Evolutionary conservation across 2,888 invertebrate genomes (phyloP).

Genomic region (Antheraea yamamai): DNA sequence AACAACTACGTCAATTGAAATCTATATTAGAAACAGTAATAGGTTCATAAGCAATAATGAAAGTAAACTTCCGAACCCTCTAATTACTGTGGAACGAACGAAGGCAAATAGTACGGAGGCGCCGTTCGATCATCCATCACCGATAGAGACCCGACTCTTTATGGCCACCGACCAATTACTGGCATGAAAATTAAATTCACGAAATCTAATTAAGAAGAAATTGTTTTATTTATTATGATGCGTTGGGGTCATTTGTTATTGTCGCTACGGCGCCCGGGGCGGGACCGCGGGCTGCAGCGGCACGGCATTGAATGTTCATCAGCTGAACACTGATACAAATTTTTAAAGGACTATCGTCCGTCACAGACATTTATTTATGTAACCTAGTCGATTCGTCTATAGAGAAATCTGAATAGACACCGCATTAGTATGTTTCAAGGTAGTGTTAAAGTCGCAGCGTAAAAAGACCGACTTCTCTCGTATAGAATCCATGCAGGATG

Average conservation of each 20-base stretch:
- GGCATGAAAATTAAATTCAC: conserved; percentile 83
- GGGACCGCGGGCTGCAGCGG: conserved; percentile 52
- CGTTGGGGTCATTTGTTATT: conserved; percentile 79
- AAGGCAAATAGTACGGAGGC: conserved; percentile 77
- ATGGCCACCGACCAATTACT: conserved; percentile 82
- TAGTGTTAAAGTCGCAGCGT: not conserved
- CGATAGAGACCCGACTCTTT: conserved; percentile 74
- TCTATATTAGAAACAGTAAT: conserved; percentile 76
- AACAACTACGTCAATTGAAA: conserved; percentile 62
- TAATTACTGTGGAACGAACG: conserved; percentile 70
- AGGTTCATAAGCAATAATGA: conserved; percentile 74
- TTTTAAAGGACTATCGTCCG: conserved; percentile 24
- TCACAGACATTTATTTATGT: conserved; percentile 15
- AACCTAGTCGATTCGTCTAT: not conserved
- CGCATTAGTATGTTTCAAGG: not conserved
- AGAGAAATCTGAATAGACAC: not conserved
- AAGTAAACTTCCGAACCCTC: conserved; percentile 78
- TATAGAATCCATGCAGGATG: conserved; percentile 34
- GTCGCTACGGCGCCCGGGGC: conserved; percentile 77
- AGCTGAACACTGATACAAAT: conserved; percentile 28
- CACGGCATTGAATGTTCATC: conserved; percentile 27
- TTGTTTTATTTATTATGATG: conserved; percentile 83
- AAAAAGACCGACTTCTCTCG: conserved; percentile 15
- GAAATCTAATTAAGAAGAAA: conserved; percentile 83
- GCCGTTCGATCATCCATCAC: conserved; percentile 80